A percentile compares a stretch with the other conserved stretches of the same genome.
Evolutionary conservation across 2,888 invertebrate genomes (phyloP).

Genomic region (Smittia sp.): DNA sequence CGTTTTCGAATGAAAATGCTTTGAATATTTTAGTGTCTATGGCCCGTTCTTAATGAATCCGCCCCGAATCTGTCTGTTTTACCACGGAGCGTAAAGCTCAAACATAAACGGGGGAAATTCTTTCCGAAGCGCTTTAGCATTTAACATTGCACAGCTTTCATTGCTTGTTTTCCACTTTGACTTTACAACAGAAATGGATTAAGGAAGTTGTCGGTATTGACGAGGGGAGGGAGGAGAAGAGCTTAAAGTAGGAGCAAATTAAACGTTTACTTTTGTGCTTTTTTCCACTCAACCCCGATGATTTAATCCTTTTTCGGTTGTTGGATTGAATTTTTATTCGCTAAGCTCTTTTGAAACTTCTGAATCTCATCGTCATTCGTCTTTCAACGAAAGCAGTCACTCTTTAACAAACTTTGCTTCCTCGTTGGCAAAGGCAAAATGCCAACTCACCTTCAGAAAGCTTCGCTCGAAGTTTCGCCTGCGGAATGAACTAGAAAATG

Average conservation of each 20-base stretch:
- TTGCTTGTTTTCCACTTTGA: slow-evolving; percentile 3
- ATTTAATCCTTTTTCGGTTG: neutral
- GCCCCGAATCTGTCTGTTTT: no score
- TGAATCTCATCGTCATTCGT: no score
- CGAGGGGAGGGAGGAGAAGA: neutral
- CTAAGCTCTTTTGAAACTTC: neutral
- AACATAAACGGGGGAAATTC: slow-evolving; percentile 9
- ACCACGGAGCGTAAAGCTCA: neutral
- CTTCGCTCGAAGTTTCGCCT: no score
- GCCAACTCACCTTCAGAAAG: no score
- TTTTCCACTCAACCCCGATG: neutral
- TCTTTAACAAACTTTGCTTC: no score
- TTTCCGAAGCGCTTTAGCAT: slow-evolving; percentile 28
- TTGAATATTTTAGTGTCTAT: neutral
- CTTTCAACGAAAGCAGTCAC: no score
- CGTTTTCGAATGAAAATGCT: no score
- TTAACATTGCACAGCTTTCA: slow-evolving; percentile 32
- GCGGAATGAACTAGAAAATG: neutral
- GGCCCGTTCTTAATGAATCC: no score
- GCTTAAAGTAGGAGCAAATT: neutral
- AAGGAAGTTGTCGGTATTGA: slow-evolving; percentile 16
- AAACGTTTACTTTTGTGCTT: neutral
- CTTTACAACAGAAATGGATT: slow-evolving; percentile 38
- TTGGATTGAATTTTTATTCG: neutral
- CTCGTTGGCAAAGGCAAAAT: no score